phyloP scores from a whole-genome alignment of 2,113 vertebrate genomes.

The Heptranchias perlo region DNA sequence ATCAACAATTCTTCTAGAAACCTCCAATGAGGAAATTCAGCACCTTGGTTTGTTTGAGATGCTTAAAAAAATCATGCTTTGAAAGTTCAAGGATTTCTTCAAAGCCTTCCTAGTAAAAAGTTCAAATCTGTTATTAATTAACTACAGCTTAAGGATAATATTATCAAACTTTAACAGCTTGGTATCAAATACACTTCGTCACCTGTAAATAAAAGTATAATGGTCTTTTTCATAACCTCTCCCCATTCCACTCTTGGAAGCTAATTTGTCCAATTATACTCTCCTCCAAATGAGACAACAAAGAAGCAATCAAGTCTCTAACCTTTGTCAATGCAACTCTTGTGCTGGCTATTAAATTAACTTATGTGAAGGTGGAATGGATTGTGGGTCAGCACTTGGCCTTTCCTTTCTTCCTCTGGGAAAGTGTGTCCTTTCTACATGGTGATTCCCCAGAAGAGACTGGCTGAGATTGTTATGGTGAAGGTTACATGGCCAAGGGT shows the following conservation, averaged over 20 bases:
- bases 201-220: not conserved
- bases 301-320: not conserved
- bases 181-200: not conserved
- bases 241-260: not conserved
- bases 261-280: not conserved
- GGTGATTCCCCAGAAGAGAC: not conserved
- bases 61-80: not conserved
- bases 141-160: not conserved
- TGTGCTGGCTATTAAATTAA: too few species aligned
- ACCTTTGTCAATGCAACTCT: not conserved
- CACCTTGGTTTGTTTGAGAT: not conserved
- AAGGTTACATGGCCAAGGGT: not conserved
- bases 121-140: conserved; percentile 32
- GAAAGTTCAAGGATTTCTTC: conserved; percentile 30
- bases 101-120: conserved; percentile 16
- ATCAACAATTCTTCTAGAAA: not conserved
- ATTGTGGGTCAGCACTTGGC: not conserved
- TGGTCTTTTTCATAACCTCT: not conserved
- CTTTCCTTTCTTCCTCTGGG: not conserved
- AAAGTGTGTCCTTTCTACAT: not conserved
- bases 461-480: not conserved
- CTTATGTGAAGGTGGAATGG: not conserved
- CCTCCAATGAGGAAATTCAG: not conserved
- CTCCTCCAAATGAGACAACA: not conserved
- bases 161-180: not conserved